A percentile compares a stretch with the other conserved stretches of the same genome.
phyloP scores from a whole-genome alignment of 2,797 vertebrate species.

The Tapirus indicus region DNA sequence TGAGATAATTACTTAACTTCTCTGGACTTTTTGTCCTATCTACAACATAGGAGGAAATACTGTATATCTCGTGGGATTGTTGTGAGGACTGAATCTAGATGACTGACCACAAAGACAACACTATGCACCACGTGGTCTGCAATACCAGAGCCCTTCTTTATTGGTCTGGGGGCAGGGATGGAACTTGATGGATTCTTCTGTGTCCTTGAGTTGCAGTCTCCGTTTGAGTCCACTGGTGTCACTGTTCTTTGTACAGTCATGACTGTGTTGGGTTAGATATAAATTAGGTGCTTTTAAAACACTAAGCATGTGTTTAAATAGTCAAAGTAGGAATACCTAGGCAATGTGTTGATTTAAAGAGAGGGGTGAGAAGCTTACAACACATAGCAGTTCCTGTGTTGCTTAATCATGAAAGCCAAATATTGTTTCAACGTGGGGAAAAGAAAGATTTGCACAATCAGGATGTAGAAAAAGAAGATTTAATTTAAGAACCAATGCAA shows the following conservation, averaged over 20 bases:
- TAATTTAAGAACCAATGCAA: constrained; percentile 37
- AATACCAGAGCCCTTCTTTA: background rate
- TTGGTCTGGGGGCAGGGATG: background rate
- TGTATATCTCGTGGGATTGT: background rate
- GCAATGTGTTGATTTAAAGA: background rate
- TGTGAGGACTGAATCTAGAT: background rate
- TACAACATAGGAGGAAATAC: background rate
- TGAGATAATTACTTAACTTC: background rate
- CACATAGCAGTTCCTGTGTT: background rate
- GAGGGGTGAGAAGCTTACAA: background rate
- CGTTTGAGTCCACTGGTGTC: background rate
- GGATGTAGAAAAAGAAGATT: constrained; percentile 35
- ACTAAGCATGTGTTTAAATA: background rate
- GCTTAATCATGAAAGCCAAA: background rate
- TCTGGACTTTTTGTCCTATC: background rate
- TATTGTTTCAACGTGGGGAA: background rate
- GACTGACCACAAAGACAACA: background rate
- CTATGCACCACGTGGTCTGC: background rate
- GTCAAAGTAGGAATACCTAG: background rate
- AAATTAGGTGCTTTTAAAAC: background rate
- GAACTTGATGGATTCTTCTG: background rate
- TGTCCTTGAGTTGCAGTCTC: background rate
- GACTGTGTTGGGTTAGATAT: background rate
- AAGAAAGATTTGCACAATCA: constrained; percentile 28
- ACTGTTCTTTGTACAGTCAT: background rate